These are phyloP conservation scores for Caenorhabditis wallacei DNA, from an alignment of 2,888 invertebrate genomes.

Conservation along the genomic window DNA sequence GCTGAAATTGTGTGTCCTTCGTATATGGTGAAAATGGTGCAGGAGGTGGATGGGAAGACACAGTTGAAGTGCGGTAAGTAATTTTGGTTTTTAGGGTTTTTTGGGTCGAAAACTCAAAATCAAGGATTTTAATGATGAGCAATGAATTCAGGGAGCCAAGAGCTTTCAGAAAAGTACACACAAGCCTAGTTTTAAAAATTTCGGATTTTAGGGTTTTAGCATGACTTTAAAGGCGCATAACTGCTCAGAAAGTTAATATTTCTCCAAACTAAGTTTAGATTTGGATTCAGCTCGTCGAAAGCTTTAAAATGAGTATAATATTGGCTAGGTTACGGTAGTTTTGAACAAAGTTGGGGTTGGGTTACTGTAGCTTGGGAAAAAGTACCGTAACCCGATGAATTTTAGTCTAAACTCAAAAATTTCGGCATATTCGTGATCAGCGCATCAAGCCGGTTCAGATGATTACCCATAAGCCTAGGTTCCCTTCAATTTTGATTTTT, in stretches of 20 bases:
- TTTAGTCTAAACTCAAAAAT: not conserved
- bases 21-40: conserved; percentile 70
- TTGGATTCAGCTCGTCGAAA: not conserved
- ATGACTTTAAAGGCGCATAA: not conserved
- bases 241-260: no score
- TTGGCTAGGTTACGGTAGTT: not conserved
- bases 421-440: no score
- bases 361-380: no score
- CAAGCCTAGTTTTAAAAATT: not conserved
- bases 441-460: not conserved
- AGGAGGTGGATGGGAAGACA: conserved; percentile 64
- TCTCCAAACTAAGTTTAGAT: not conserved
- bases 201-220: not conserved
- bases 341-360: no score
- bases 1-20: conserved; percentile 67
- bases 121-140: no score
- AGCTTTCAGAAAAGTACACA: not conserved
- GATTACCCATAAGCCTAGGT: conserved; percentile 2
- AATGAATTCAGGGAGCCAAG: not conserved
- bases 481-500: conserved; percentile 1
- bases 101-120: not conserved
- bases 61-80: conserved; percentile 56
- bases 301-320: conserved; percentile 1
- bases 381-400: not conserved
- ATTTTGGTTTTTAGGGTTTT: not conserved